These are phyloP conservation scores for Apamea crenata DNA, from an alignment of 2,888 invertebrate species.

Conservation along the genomic window DNA sequence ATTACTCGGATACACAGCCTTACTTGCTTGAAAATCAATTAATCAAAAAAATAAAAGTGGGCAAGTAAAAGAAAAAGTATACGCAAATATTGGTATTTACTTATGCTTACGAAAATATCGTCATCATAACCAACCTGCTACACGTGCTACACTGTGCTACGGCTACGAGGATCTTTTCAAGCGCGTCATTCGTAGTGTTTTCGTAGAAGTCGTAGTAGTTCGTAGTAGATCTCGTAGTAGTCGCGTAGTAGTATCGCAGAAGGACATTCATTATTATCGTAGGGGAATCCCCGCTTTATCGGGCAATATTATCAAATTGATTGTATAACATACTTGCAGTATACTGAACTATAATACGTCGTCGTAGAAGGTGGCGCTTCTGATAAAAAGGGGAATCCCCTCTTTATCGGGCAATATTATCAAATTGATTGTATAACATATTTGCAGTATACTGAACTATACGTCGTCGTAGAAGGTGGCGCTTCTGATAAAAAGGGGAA, in stretches of 20 bases:
- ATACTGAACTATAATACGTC: background rate
- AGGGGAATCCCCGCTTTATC: slow-evolving; percentile 25
- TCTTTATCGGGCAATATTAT: background rate
- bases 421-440: background rate
- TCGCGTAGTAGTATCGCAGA: slow-evolving; percentile 24
- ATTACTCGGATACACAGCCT: background rate
- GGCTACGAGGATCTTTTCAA: slow-evolving; percentile 17
- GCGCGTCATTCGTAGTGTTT: slow-evolving; percentile 4
- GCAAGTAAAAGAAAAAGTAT: background rate
- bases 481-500: slow-evolving; percentile 11
- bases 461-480: background rate
- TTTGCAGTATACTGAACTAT: background rate
- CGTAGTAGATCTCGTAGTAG: slow-evolving; percentile 32
- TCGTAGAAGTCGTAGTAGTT: slow-evolving; percentile 30
- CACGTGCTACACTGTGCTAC: slow-evolving; percentile 23
- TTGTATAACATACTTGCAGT: background rate
- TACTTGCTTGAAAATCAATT: background rate
- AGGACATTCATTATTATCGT: background rate
- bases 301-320: slow-evolving; percentile 3
- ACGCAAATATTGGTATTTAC: background rate
- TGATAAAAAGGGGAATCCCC: slow-evolving; percentile 12
- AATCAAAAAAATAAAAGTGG: background rate
- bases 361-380: background rate
- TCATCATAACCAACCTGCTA: slow-evolving; percentile 2
- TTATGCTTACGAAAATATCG: slow-evolving; percentile 12